phyloP scores from a whole-genome alignment of 2,797 vertebrate species.

The Yasuhikotakia modesta region DNA sequence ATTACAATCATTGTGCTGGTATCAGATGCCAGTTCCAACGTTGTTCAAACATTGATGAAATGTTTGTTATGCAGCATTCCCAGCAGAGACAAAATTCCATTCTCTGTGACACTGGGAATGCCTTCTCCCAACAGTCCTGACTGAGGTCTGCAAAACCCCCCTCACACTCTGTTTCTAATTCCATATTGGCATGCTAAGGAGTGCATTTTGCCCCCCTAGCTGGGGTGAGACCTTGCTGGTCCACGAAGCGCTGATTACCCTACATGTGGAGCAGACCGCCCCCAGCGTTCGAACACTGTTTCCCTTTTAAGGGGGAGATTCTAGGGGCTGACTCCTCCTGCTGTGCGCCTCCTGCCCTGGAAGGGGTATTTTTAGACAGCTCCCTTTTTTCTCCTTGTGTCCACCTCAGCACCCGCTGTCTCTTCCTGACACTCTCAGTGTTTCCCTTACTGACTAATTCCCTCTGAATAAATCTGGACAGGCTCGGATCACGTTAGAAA shows the following conservation, averaged over 20 bases:
- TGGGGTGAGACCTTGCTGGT: conserved; percentile 17
- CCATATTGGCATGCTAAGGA: conserved; percentile 33
- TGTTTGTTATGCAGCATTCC: conserved; percentile 23
- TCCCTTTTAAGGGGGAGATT: conserved; percentile 68
- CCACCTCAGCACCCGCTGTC: conserved; percentile 17
- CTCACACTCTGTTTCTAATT: conserved; percentile 49
- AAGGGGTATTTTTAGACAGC: conserved; percentile 60
- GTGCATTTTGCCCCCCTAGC: background rate
- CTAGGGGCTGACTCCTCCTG: conserved; percentile 51
- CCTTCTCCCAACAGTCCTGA: background rate
- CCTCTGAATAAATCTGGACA: no score
- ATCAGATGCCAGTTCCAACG: background rate
- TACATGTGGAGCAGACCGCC: conserved; percentile 62
- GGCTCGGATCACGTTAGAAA: no score
- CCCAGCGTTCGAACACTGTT: conserved; percentile 54
- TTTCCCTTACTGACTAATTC: conserved; percentile 1
- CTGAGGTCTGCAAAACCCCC: background rate
- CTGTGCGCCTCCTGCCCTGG: conserved; percentile 46
- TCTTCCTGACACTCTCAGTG: conserved; percentile 20
- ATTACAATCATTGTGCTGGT: background rate
- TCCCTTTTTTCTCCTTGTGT: background rate
- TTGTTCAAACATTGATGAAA: background rate
- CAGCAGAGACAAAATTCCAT: conserved; percentile 13
- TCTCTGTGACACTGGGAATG: background rate
- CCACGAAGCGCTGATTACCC: conserved; percentile 56